These are phyloP conservation scores for Lutjanus argentimaculatus DNA, from an alignment of 2,797 vertebrate species.

Conservation along the genomic window DNA sequence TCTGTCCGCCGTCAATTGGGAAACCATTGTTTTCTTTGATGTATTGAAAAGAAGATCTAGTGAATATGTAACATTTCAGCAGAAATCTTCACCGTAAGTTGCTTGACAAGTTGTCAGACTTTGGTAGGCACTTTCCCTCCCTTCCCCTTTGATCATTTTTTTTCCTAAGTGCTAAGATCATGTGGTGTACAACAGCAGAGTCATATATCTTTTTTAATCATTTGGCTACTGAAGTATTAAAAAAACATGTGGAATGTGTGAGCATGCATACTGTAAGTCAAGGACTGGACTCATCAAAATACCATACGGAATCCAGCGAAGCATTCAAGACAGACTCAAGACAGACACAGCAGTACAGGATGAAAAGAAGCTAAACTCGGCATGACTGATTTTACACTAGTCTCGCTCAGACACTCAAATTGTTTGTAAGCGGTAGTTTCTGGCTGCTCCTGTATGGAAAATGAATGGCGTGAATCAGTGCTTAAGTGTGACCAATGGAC, in stretches of 20 bases:
- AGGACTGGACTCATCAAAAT: not conserved
- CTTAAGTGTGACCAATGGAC: too few relatives aligned
- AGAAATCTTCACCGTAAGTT: too few relatives aligned
- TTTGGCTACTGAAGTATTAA: slow-evolving; percentile 1
- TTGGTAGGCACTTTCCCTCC: not conserved
- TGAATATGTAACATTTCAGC: not conserved
- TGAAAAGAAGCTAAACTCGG: not conserved
- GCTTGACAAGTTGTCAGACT: too few relatives aligned
- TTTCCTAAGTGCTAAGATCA: not conserved
- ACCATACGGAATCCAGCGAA: not conserved
- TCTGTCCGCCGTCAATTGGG: not conserved
- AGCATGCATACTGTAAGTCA: slow-evolving; percentile 3
- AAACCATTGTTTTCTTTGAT: not conserved
- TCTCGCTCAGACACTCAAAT: too few relatives aligned
- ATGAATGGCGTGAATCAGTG: not conserved
- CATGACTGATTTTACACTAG: not conserved
- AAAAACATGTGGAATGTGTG: not conserved
- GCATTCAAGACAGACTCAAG: not conserved
- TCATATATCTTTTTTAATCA: not conserved
- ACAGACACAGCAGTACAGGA: not conserved
- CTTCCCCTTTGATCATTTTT: not conserved
- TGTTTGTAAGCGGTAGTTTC: not conserved
- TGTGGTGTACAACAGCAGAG: slow-evolving; percentile 2
- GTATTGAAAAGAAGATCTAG: not conserved
- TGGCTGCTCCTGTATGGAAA: not conserved